phyloP scores from a whole-genome alignment of 2,888 invertebrate species.

The Lordiphosa andalusiaca region DNA sequence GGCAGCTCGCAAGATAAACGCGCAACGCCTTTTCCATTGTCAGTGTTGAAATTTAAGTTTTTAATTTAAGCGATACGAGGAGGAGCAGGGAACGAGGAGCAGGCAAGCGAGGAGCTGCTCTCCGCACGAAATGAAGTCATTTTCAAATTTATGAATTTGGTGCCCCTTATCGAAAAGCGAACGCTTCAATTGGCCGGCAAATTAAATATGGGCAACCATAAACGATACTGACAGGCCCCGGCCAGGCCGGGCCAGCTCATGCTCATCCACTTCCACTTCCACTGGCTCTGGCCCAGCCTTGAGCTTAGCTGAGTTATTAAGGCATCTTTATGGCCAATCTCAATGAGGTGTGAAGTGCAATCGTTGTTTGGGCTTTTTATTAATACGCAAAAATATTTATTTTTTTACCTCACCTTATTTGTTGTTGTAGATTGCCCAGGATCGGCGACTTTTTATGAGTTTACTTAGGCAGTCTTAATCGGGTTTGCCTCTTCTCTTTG shows the following conservation, averaged over 20 bases:
- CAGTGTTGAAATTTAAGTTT: conserved; percentile 73
- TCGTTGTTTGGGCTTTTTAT: conserved; percentile 69
- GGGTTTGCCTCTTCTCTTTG: too few species aligned
- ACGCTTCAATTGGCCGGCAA: conserved; percentile 73
- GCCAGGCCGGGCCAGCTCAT: conserved; percentile 9
- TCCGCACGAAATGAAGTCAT: conserved; percentile 65
- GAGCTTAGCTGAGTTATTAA: conserved; percentile 78
- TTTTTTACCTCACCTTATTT: conserved; percentile 58
- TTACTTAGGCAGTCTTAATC: conserved; percentile 8
- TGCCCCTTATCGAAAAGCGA: conserved; percentile 57
- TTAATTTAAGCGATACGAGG: conserved; percentile 73
- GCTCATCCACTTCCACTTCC: conserved; percentile 8
- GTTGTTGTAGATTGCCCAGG: conserved; percentile 31
- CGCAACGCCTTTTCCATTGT: conserved; percentile 72
- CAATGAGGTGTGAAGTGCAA: conserved; percentile 79
- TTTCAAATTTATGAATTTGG: conserved; percentile 75
- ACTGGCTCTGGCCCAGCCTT: conserved; percentile 24
- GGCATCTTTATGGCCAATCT: conserved; percentile 78
- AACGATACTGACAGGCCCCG: conserved; percentile 66
- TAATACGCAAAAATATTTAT: conserved; percentile 62
- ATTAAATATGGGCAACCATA: conserved; percentile 75
- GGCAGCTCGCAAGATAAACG: conserved; percentile 53
- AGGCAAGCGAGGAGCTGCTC: conserved; percentile 4
- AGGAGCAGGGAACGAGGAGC: conserved; percentile 14
- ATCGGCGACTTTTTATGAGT: conserved; percentile 12